Percentiles rank a stretch among this genome's conserved stretches.
Evolutionary conservation across 2,113 vertebrate species (phyloP).

Genomic region (Donacobius atricapilla): DNA sequence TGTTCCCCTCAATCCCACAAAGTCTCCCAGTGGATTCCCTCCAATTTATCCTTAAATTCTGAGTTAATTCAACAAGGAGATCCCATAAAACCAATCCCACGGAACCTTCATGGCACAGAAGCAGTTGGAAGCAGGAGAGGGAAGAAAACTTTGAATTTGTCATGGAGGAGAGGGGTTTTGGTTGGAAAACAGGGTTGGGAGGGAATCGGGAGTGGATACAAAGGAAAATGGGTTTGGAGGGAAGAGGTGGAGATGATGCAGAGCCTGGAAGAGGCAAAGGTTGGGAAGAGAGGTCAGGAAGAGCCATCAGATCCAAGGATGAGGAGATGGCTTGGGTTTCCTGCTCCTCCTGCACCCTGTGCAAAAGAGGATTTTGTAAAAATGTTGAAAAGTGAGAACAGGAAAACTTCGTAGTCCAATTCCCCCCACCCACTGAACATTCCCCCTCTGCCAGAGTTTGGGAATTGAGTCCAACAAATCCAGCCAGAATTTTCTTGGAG

Average conservation of each 20-base stretch:
- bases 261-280: neutral
- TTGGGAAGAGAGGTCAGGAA: neutral
- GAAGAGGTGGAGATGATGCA: neutral
- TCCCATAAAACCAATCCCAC: neutral
- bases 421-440: neutral
- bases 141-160: neutral
- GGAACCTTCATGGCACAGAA: neutral
- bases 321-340: neutral
- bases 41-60: neutral
- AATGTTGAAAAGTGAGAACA: neutral
- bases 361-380: neutral
- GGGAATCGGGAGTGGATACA: neutral
- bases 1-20: neutral
- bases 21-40: neutral
- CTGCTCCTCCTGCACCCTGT: fast-evolving
- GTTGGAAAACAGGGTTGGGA: neutral
- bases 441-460: neutral
- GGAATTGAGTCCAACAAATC: neutral
- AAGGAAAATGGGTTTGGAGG: neutral
- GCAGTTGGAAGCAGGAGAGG: neutral
- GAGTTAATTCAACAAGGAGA: neutral
- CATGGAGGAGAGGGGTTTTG: neutral
- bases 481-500: fast-evolving
- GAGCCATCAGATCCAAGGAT: neutral
- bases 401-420: neutral